phyloP scores from a whole-genome alignment of 2,888 invertebrate species.

The Neria commutata region DNA sequence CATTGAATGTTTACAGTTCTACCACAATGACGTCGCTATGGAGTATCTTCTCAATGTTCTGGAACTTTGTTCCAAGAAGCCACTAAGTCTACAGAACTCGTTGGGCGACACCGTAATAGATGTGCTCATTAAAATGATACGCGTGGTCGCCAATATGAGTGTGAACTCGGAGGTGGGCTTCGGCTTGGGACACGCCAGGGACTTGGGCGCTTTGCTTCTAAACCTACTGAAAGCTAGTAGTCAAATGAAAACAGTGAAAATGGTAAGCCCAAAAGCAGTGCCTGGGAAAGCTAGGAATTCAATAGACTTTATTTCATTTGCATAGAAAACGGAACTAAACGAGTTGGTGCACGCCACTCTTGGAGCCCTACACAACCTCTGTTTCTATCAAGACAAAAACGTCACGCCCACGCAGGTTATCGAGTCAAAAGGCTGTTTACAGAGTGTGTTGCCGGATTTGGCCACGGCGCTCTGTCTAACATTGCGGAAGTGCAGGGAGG shows the following conservation, averaged over 20 bases:
- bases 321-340: slow-evolving; percentile 65
- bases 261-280: slow-evolving; percentile 31
- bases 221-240: slow-evolving; percentile 41
- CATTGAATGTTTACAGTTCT: slow-evolving; percentile 61
- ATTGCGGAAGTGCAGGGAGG: slow-evolving; percentile 44
- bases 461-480: slow-evolving; percentile 48
- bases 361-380: slow-evolving; percentile 84
- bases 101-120: slow-evolving; percentile 61
- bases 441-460: slow-evolving; percentile 50
- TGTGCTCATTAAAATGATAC: slow-evolving; percentile 64
- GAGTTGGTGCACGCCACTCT: slow-evolving; percentile 79
- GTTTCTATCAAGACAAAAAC: slow-evolving; percentile 71
- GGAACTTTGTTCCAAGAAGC: slow-evolving; percentile 64
- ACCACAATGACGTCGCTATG: slow-evolving; percentile 66
- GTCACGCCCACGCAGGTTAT: slow-evolving; percentile 45
- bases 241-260: slow-evolving; percentile 20
- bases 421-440: slow-evolving; percentile 47
- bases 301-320: background rate
- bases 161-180: slow-evolving; percentile 78
- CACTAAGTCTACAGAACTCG: slow-evolving; percentile 59
- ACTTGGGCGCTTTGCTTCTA: slow-evolving; percentile 61
- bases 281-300: background rate
- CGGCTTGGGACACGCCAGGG: slow-evolving; percentile 64
- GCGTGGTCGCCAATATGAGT: slow-evolving; percentile 85
- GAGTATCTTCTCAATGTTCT: slow-evolving; percentile 64